Conservation (phyloP, 2,113 vertebrate genomes). For the Passer montanus region DNA sequence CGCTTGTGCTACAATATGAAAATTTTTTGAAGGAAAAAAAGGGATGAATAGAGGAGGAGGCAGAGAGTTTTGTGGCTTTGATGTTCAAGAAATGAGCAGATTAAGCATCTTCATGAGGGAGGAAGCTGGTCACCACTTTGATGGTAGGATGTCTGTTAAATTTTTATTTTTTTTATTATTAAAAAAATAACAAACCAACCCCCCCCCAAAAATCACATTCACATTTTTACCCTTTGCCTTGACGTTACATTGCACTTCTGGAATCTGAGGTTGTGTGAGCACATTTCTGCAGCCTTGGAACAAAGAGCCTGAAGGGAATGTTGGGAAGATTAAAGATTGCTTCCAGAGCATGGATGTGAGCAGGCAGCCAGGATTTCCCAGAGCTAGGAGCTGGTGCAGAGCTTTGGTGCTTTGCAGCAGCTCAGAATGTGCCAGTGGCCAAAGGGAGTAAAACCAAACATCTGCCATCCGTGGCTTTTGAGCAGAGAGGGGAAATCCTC, state of each 20-base stretch:
- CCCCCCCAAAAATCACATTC: background rate
- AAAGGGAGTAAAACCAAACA: conserved; percentile 27
- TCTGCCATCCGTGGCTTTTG: conserved; percentile 30
- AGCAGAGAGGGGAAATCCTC: background rate
- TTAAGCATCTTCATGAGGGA: background rate
- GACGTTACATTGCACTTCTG: background rate
- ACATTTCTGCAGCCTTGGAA: background rate
- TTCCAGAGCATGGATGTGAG: conserved; percentile 20
- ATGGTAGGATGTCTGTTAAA: too few species aligned
- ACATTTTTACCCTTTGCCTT: background rate
- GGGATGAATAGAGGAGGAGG: background rate
- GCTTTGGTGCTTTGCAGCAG: background rate
- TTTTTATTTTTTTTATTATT: background rate
- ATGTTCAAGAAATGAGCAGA: background rate
- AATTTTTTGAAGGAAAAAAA: background rate
- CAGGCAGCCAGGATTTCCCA: conserved; percentile 7
- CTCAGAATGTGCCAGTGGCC: background rate
- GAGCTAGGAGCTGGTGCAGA: background rate
- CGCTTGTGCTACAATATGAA: background rate
- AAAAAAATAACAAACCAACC: background rate
- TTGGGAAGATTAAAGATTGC: conserved; percentile 5
- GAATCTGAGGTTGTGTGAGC: background rate
- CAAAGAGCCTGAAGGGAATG: background rate
- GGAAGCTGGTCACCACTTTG: background rate
- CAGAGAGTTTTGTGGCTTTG: background rate